Evolutionary conservation across 2,113 vertebrate species (phyloP).

Genomic region (Dasyornis broadbenti): DNA sequence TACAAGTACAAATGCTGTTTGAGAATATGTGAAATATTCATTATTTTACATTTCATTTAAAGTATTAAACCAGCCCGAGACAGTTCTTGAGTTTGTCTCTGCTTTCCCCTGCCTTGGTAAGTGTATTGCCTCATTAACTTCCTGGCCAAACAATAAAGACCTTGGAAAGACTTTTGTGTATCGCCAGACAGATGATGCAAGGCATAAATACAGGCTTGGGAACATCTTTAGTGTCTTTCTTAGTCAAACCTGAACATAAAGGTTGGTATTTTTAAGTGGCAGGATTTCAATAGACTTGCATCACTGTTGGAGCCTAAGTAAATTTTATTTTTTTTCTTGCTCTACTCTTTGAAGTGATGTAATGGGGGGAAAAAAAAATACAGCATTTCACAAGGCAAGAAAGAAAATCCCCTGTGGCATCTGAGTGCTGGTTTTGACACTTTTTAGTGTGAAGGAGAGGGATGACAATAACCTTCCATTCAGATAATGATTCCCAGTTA

Average conservation of each 20-base stretch:
- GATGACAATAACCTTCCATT: neutral
- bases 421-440: conserved; percentile 62
- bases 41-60: neutral
- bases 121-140: conserved; percentile 37
- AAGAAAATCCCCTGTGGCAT: conserved; percentile 40
- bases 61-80: neutral
- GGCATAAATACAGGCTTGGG: conserved; percentile 55
- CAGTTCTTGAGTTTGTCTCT: neutral
- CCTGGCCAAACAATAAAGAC: conserved; percentile 69
- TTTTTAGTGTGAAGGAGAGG: conserved; percentile 16
- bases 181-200: conserved; percentile 76
- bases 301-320: conserved; percentile 6
- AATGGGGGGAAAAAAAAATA: conserved; percentile 16
- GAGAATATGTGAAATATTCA: neutral
- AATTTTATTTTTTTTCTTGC: neutral
- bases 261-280: conserved; percentile 68
- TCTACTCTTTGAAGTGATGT: conserved; percentile 49
- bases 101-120: conserved; percentile 37
- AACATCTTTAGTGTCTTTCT: conserved; percentile 68
- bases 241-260: conserved; percentile 63
- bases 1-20: neutral
- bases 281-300: conserved; percentile 64
- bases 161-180: conserved; percentile 69
- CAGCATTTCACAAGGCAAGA: conserved; percentile 7
- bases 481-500: conserved; percentile 31